A percentile compares a stretch with the other conserved stretches of the same genome.
phyloP scores from a whole-genome alignment of 1,140 invertebrate genomes.

The Zophobas atratus region DNA sequence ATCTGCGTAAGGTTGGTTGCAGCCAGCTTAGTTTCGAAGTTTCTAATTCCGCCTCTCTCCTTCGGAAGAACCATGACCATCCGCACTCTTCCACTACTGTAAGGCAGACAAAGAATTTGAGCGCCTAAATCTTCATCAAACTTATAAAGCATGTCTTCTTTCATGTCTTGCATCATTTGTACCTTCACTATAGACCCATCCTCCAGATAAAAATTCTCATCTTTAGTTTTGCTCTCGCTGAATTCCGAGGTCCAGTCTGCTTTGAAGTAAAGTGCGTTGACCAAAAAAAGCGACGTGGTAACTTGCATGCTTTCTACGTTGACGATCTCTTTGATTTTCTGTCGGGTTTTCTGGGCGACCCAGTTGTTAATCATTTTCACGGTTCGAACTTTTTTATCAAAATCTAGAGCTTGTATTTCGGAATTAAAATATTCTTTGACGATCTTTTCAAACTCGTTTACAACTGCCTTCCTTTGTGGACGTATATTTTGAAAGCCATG shows the following conservation, averaged over 20 bases:
- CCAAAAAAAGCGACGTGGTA: constrained; percentile 76
- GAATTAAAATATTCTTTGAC: constrained; percentile 66
- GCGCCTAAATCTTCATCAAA: constrained; percentile 70
- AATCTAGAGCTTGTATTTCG: constrained; percentile 72
- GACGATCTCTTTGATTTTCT: constrained; percentile 81
- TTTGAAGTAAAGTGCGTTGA: constrained; percentile 92
- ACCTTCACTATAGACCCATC: constrained; percentile 69
- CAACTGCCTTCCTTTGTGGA: constrained; percentile 64
- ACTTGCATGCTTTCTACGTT: constrained; percentile 70
- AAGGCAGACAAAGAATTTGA: constrained; percentile 74
- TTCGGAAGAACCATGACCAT: constrained; percentile 79
- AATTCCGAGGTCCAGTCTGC: constrained; percentile 78
- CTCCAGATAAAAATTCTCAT: constrained; percentile 69
- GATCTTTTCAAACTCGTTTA: constrained; percentile 67
- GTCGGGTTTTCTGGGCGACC: constrained; percentile 82
- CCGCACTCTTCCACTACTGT: constrained; percentile 59
- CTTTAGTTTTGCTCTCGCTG: constrained; percentile 65
- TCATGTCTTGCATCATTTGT: constrained; percentile 76
- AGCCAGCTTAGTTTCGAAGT: constrained; percentile 62
- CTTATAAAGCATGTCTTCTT: constrained; percentile 70
- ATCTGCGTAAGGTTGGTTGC: constrained; percentile 49
- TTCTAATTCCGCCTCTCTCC: constrained; percentile 71
- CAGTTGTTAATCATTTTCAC: constrained; percentile 77
- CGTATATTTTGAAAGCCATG: constrained; percentile 72
- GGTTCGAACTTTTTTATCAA: constrained; percentile 64